Evolutionary conservation across 2,113 vertebrate genomes (phyloP), one percentile per base, ranked within the genome.

Genomic region (Salvator merianae): DNA sequence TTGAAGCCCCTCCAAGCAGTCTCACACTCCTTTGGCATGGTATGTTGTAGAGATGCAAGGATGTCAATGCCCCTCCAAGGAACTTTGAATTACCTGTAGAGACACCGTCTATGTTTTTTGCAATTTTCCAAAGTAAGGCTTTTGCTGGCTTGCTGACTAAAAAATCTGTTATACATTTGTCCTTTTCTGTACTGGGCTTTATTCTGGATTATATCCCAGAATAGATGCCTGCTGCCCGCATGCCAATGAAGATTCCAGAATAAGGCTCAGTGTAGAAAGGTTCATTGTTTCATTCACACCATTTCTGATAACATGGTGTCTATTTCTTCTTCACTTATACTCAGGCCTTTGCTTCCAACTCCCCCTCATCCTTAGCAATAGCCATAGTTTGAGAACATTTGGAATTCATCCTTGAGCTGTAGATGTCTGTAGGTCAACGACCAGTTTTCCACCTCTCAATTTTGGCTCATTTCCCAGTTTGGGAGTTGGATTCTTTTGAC

Each of bases 401-500:
- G 78, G 76, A 89, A 90, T 83, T 81, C 40, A 74, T 87, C 53
- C 82, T 73, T 63, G 70, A 87, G 59, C 85, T 86, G 71, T 84
- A 88, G 81, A 72, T 12, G 84, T 76, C 84, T 87, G 75, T 32
- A 84, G 71, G 47, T 84, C 87, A 89, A 40, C 77, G 70, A 82
- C 74, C 75, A 0, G 0, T 90, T 91, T 93, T 91, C 36, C 76
- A 89, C 34, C 55, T 89, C 71, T 91, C 75, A 80, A 74, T 79
- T 75, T 90, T 90, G 34, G 53, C 85, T 91, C 63, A 82, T 82
- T 84, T 84, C 84, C 73, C 84, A 75, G 7, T 79, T 86, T 85
- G 71, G 32, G 69, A 92, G 70, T 30, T 59, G 53, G 1, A 3
- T 70, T 83, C 77, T 89, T 90, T 68, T 87, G 75, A 62, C 55